Conservation (phyloP, 2,888 invertebrate genomes). For the Drosophila nigricruria region DNA sequence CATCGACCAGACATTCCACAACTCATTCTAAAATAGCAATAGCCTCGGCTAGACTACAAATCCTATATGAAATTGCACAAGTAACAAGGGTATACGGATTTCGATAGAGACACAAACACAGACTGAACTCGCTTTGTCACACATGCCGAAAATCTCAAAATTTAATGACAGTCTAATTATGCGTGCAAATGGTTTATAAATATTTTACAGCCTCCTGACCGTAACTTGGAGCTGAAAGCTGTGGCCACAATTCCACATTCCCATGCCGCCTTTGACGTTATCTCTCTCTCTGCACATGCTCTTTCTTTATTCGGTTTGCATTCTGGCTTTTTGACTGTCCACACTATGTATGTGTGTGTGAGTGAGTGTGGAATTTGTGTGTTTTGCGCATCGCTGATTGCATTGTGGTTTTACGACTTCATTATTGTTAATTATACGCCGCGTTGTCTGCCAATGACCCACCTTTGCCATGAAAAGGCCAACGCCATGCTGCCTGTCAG, state of each 20-base stretch:
- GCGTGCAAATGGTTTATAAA: conserved; percentile 84
- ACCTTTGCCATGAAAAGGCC: conserved; percentile 12
- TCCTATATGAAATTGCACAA: not conserved
- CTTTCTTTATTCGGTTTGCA: conserved; percentile 32
- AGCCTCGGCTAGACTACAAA: not conserved
- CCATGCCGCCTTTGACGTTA: not conserved
- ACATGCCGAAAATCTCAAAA: conserved; percentile 74
- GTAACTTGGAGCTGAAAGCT: conserved; percentile 52
- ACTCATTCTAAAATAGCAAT: not conserved
- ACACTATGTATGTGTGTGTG: conserved; percentile 13
- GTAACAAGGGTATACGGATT: conserved; percentile 7
- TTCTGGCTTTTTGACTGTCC: conserved; percentile 63
- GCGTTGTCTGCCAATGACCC: conserved; percentile 50
- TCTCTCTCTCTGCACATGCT: conserved; percentile 10
- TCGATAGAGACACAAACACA: not conserved
- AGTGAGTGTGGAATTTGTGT: conserved; percentile 52
- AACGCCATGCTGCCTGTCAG: conserved; percentile 30
- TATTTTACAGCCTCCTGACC: conserved; percentile 74
- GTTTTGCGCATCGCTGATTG: conserved; percentile 81
- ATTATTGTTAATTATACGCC: conserved; percentile 80
- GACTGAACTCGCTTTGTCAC: conserved; percentile 19
- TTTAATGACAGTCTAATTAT: conserved; percentile 84
- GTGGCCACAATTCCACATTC: conserved; percentile 33
- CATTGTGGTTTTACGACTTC: conserved; percentile 81
- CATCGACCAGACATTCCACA: not conserved